Evolutionary conservation across 2,888 invertebrate genomes (phyloP).

Genomic region (Phlogophora meticulosa): DNA sequence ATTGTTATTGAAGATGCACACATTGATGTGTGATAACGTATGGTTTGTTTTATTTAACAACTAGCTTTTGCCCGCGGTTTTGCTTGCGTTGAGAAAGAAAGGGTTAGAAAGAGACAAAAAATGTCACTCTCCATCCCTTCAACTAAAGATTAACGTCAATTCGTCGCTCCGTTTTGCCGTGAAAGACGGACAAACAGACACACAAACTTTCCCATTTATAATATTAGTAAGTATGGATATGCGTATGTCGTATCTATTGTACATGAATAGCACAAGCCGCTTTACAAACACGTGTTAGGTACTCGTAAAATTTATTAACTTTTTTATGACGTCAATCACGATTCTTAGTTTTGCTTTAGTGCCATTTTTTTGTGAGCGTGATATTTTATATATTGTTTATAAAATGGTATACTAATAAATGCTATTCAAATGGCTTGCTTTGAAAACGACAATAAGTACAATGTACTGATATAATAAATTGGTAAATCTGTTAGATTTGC

Average conservation of each 20-base stretch:
- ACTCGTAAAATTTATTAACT: neutral
- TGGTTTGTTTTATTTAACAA: too few relatives aligned
- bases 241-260: neutral
- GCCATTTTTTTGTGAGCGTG: neutral
- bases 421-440: neutral
- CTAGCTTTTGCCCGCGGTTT: too few relatives aligned
- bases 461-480: neutral
- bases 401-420: neutral
- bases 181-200: too few relatives aligned
- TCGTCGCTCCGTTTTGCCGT: too few relatives aligned
- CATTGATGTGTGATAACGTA: neutral
- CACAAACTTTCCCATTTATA: too few relatives aligned
- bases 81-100: too few relatives aligned
- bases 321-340: slow-evolving; percentile 3
- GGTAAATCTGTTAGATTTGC: neutral
- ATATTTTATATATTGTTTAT: too few relatives aligned
- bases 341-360: neutral
- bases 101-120: too few relatives aligned
- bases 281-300: slow-evolving; percentile 19
- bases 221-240: too few relatives aligned
- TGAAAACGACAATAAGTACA: neutral
- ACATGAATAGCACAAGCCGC: neutral
- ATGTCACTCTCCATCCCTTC: too few relatives aligned
- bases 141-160: too few relatives aligned
- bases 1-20: slow-evolving; percentile 23